Conservation (phyloP, 1,140 invertebrate species). For the Pogonomyrmex californicus region DNA sequence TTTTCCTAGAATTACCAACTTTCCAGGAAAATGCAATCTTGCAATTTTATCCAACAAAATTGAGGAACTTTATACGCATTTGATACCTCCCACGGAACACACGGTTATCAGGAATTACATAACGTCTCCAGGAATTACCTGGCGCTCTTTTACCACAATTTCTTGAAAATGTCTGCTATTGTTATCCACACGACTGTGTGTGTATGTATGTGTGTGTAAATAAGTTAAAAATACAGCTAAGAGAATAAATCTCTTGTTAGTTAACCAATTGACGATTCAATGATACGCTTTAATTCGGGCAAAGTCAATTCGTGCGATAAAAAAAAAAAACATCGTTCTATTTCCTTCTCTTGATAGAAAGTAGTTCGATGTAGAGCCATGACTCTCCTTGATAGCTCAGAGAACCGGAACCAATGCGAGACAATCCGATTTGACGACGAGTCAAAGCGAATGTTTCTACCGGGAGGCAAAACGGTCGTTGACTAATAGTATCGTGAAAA, state of each 20-base stretch:
- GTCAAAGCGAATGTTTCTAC: conserved; percentile 37
- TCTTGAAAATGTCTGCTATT: background rate
- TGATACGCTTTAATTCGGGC: conserved; percentile 4
- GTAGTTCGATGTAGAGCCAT: background rate
- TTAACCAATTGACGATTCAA: background rate
- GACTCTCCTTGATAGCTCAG: conserved; percentile 4
- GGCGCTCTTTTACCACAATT: background rate
- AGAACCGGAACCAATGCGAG: conserved; percentile 9
- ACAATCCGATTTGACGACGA: conserved; percentile 43
- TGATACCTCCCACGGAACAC: background rate
- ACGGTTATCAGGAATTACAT: conserved; percentile 25
- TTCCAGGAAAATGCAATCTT: conserved; percentile 26
- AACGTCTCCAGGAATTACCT: background rate
- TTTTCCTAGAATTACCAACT: conserved; percentile 30
- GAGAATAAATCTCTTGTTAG: background rate
- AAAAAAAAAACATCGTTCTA: background rate
- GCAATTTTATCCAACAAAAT: conserved; percentile 36
- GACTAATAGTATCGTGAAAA: conserved; percentile 18
- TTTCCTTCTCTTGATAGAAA: conserved; percentile 14
- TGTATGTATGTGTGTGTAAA: background rate
- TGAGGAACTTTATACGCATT: conserved; percentile 10
- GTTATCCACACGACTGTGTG: background rate
- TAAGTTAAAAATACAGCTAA: background rate
- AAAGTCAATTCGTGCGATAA: conserved; percentile 19
- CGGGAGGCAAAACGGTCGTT: conserved; percentile 7